These are phyloP conservation scores for Willowsia nigromaculata DNA, from an alignment of 2,888 invertebrate species.

Conservation along the genomic window DNA sequence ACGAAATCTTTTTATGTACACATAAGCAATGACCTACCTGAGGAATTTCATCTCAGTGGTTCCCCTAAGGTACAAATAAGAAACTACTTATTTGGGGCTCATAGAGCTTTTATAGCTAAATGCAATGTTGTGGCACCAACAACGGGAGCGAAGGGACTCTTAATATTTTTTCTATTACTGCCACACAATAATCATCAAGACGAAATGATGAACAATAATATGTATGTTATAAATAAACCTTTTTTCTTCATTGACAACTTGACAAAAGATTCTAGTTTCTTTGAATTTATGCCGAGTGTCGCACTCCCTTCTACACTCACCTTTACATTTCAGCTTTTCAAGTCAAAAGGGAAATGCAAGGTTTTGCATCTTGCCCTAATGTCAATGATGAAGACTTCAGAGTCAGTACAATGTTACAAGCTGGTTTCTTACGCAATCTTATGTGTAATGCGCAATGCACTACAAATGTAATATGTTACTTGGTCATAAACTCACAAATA, in stretches of 20 bases:
- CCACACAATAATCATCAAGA: background rate
- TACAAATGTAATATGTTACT: background rate
- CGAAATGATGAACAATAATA: background rate
- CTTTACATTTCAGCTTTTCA: background rate
- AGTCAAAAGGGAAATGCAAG: conserved; percentile 5
- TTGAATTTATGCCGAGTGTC: background rate
- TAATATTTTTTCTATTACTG: background rate
- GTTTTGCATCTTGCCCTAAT: background rate
- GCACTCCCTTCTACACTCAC: background rate
- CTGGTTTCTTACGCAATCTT: background rate
- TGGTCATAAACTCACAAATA: background rate
- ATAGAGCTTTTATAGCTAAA: background rate
- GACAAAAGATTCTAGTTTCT: background rate
- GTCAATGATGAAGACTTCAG: background rate
- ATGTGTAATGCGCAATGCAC: background rate
- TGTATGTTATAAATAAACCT: background rate
- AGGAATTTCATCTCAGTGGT: background rate
- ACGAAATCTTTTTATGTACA: background rate
- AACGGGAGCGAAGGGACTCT: too few relatives aligned
- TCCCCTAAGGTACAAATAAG: background rate
- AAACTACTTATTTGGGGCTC: background rate
- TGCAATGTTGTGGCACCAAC: background rate
- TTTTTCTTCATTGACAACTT: background rate
- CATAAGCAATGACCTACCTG: background rate
- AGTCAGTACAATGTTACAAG: background rate